These are phyloP conservation scores for Neotoxoptera formosana DNA, from an alignment of 1,140 invertebrate genomes.

Conservation along the genomic window DNA sequence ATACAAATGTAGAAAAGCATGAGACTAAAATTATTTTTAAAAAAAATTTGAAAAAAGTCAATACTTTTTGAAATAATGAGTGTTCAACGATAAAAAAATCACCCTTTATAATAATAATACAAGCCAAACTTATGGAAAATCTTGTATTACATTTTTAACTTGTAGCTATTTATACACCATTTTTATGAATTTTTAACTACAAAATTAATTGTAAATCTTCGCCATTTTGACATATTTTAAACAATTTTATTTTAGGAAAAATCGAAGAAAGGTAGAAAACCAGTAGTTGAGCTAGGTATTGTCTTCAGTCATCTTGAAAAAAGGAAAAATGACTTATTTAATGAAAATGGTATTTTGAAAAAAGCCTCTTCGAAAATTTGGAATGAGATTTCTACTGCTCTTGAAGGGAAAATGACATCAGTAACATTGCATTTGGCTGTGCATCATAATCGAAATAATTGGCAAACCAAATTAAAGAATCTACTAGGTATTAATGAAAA, in stretches of 20 bases:
- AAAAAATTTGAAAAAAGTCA: too few relatives aligned
- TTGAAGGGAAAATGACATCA: background rate
- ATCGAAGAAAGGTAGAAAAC: conserved; percentile 1
- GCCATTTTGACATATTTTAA: too few relatives aligned
- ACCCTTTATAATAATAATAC: too few relatives aligned
- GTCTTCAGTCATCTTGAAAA: background rate
- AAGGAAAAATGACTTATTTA: background rate
- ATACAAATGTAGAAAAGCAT: too few relatives aligned
- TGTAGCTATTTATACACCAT: too few relatives aligned
- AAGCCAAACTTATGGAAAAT: too few relatives aligned
- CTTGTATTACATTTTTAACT: too few relatives aligned
- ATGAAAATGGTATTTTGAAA: background rate
- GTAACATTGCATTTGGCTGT: background rate
- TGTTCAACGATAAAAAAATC: too few relatives aligned
- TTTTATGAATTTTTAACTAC: too few relatives aligned
- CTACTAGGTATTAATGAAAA: background rate
- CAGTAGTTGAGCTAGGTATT: background rate
- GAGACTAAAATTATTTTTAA: too few relatives aligned
- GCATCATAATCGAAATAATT: background rate
- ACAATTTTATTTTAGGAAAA: background rate
- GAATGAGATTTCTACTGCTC: background rate
- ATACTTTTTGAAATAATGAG: too few relatives aligned
- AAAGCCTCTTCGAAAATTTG: background rate
- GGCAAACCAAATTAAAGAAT: background rate
- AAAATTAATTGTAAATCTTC: too few relatives aligned